Base-by-base conservation (phyloP, 2,888 invertebrate genomes). In the Galeopsomyia nigrocyanea region DNA sequence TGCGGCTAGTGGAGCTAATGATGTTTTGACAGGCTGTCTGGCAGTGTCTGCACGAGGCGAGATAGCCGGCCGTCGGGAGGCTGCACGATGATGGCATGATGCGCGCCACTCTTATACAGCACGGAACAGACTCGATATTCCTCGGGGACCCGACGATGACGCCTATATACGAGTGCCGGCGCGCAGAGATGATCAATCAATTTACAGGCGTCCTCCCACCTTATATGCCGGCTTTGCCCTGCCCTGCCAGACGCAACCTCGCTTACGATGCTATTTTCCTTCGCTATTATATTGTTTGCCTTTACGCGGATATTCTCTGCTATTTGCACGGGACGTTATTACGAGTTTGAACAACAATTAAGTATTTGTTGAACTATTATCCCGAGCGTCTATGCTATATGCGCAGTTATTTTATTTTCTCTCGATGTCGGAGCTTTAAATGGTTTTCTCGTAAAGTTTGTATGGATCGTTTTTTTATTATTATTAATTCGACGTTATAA, bases 1-100 rank as follows among this genome's bases (percentile, higher is more conserved):
- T 22, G 68, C 10, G 47, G 46, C 13, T 39, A 5, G 39, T n/a
- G 39, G 39, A 26, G 7, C 39, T 62, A 68, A 56, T 61, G 76
- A 66, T 80, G 80, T 80, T 81, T 81, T 79, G 81, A 80, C 79
- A 80, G 75, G 68, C 77, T 65, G 47, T 70, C 55, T 70, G 76
- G 39, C 7, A 39, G 13, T 78, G 78, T 79, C 78, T 76, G 60
- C 14, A 46, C 26, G 60, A 60, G 70, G 17, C 7, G 39, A 39
- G 10, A 39, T 26, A 26, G 26, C 26, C 26, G 26, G 26, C 26
- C 26, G 26, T 5, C 78, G 79, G 63, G 77, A 79, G 81, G 82
- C 81, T 81, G 79, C 72, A 79, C 78, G n/a, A n/a, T n/a, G n/a
- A n/a, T n/a, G n/a, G n/a, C n/a, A n/a, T n/a, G n/a, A n/a, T n/a